Base-by-base conservation (phyloP, 2,888 invertebrate genomes). In the Fragum sueziense region DNA sequence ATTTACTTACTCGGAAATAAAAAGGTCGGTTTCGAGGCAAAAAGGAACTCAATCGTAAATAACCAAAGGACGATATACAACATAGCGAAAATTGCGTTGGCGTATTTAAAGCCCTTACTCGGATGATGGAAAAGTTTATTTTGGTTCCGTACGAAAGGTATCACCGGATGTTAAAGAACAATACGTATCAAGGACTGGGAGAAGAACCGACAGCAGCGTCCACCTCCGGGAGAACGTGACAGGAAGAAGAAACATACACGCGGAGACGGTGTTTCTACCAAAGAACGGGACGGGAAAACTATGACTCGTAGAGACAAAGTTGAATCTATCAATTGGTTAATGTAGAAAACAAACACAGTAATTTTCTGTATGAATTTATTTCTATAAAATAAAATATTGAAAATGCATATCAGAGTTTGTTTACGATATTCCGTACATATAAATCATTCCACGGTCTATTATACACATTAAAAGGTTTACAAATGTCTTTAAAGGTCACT, bases 121-220 rank as follows among this genome's bases (percentile, higher is more conserved):
- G 25, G 27, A 70, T 62, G 52, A 76, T 76, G 70, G 70, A 76
- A 52, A 76, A 76, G 29, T 33, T 70, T 4, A 62, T 76, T 22
- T 22, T 76, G 29, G 29, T 76, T 52, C 75, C 75, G 20, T 76
- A 70, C 61, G 70, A 61, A n/a, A 76, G 70, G 47, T 70, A 76
- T 29, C 62, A 76, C 41, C 34, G 37, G n/a, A 37, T 68, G 47
- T 14, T 47, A 47, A n/a, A 47, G 47, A 47, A 47, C n/a, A 72
- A 27, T 34, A 71, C 1, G 34, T 77, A 29, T 51, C 29, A 14
- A 37, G 62, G 6, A 20, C 9, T 4, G 34, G 25, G 33, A 37
- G 47, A 52, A 37, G 33, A 34, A 34, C 25, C n/a, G 27, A 27
- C 6, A 22, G 20, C n/a, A 25, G 20, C 70, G n/a, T 20, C 33